Evolutionary conservation across 2,113 vertebrate genomes (phyloP).

Genomic region (Microcebus jonahi): DNA sequence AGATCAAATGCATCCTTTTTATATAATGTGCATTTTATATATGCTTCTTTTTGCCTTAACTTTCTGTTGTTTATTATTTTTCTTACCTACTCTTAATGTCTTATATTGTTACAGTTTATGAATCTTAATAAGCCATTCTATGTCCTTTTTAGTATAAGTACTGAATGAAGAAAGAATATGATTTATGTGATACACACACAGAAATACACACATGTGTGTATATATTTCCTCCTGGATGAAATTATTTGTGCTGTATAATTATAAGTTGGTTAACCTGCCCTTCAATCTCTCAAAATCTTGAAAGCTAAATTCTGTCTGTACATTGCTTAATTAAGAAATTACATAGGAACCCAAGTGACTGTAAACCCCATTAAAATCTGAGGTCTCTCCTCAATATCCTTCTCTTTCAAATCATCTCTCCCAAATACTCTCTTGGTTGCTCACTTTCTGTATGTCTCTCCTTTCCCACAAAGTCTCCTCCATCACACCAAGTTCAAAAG

Average conservation of each 20-base stretch:
- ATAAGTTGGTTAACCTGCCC: background rate
- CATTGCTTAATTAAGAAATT: slow-evolving; percentile 18
- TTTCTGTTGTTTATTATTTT: slow-evolving; percentile 6
- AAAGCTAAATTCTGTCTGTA: slow-evolving; percentile 16
- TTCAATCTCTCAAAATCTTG: background rate
- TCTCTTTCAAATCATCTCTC: background rate
- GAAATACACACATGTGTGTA: background rate
- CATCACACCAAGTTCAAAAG: background rate
- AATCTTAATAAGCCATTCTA: background rate
- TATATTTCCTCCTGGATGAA: background rate
- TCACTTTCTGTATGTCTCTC: background rate
- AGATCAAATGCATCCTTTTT: background rate
- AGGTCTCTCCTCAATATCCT: background rate
- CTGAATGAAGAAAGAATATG: slow-evolving; percentile 14
- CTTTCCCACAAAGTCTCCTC: background rate
- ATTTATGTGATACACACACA: background rate
- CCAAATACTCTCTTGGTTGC: background rate
- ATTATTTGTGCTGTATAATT: background rate
- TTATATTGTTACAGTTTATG: background rate
- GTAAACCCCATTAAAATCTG: background rate
- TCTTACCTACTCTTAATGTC: background rate
- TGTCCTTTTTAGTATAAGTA: slow-evolving; percentile 24
- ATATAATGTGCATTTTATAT: background rate
- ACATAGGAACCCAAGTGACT: background rate
- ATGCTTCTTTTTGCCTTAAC: background rate